These are phyloP conservation scores for Trissolcus basalis DNA, from an alignment of 1,140 invertebrate genomes.

Conservation along the genomic window DNA sequence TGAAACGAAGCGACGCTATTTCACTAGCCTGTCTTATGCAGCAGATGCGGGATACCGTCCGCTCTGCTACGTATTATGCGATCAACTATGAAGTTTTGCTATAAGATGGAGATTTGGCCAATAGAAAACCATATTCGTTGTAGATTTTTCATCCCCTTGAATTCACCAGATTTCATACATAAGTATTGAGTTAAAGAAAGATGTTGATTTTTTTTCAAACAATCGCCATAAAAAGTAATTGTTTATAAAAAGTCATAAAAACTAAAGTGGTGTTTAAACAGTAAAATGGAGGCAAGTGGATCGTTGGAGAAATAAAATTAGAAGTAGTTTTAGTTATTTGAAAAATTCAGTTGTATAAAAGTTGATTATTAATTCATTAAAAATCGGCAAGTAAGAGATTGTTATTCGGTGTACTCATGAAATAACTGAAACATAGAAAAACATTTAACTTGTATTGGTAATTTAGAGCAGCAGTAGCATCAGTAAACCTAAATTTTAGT, in stretches of 20 bases:
- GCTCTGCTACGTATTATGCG: constrained; percentile 40
- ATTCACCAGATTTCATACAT: constrained; percentile 22
- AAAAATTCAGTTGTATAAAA: too few species aligned
- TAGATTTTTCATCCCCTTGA: constrained; percentile 39
- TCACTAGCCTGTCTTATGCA: constrained; percentile 55
- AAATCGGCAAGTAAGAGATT: too few species aligned
- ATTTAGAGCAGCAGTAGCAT: constrained; percentile 37
- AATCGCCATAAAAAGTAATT: too few species aligned
- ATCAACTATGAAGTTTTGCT: constrained; percentile 40
- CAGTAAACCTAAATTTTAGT: constrained; percentile 58
- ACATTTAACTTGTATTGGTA: constrained; percentile 48
- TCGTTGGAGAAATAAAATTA: too few species aligned
- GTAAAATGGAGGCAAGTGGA: too few species aligned
- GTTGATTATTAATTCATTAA: too few species aligned
- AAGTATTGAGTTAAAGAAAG: constrained; percentile 1
- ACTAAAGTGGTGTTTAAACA: too few species aligned
- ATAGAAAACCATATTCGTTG: constrained; percentile 49
- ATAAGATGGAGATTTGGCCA: constrained; percentile 57
- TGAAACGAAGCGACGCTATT: constrained; percentile 55
- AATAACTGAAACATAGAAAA: background rate
- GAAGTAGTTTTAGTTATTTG: too few species aligned
- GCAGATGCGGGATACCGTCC: constrained; percentile 51
- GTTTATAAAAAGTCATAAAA: too few species aligned
- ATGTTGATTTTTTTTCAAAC: too few species aligned
- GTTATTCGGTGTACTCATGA: too few species aligned